Percentiles rank a stretch among this genome's conserved stretches.
Evolutionary conservation across 2,797 vertebrate genomes (phyloP).

Genomic region (Pseudomugil tenellus): DNA sequence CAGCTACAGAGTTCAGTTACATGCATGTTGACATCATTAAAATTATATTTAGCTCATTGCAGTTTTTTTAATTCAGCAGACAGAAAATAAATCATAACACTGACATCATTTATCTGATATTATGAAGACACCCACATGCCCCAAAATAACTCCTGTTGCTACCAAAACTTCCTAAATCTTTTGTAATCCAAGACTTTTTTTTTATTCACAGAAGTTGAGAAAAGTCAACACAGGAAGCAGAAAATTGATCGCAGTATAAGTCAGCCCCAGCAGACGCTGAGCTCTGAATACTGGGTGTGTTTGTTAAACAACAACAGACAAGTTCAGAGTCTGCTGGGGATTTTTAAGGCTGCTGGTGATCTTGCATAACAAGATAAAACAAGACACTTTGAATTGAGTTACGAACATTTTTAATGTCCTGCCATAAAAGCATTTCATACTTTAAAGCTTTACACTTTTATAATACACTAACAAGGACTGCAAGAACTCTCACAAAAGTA

Average conservation of each 20-base stretch:
- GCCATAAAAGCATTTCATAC: too few relatives aligned
- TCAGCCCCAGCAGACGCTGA: background rate
- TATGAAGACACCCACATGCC: background rate
- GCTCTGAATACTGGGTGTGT: conserved; percentile 3
- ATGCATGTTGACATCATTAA: too few relatives aligned
- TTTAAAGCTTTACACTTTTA: too few relatives aligned
- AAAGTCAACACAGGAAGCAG: background rate
- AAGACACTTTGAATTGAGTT: background rate
- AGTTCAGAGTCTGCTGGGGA: background rate
- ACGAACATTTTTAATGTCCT: too few relatives aligned
- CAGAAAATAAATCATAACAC: background rate
- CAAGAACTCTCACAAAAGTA: background rate
- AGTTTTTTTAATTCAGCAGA: background rate
- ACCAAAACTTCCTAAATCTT: background rate
- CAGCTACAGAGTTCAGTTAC: background rate
- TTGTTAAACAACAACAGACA: background rate
- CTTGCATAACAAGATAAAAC: background rate
- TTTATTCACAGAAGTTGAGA: too few relatives aligned
- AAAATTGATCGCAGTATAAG: background rate
- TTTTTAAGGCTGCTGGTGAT: too few relatives aligned
- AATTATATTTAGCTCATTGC: too few relatives aligned
- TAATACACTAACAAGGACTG: too few relatives aligned
- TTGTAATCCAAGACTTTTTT: background rate
- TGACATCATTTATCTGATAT: background rate
- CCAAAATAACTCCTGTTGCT: background rate